These are phyloP conservation scores for Leptestheria dahalacensis DNA, from an alignment of 1,140 invertebrate species.

Conservation along the genomic window DNA sequence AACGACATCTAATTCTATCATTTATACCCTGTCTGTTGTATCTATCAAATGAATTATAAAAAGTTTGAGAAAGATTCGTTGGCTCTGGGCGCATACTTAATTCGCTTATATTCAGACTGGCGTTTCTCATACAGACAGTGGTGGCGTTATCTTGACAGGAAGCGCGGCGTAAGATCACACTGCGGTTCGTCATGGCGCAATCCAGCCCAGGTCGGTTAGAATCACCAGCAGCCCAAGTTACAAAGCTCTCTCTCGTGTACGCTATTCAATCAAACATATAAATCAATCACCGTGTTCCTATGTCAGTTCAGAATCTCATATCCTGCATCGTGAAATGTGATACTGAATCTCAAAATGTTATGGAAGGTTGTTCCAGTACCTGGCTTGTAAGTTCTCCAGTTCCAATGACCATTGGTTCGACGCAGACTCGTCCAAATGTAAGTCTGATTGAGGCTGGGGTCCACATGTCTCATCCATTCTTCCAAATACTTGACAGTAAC, in stretches of 20 bases:
- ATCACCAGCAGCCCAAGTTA: background rate
- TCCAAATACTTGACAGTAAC: background rate
- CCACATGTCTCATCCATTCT: background rate
- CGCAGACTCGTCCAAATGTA: background rate
- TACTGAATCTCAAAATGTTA: too few species aligned
- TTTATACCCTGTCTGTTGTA: too few species aligned
- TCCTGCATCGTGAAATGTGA: too few species aligned
- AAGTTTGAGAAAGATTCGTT: background rate
- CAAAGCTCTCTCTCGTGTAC: background rate
- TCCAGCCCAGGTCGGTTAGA: background rate
- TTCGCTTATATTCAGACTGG: background rate
- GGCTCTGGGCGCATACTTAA: too few species aligned
- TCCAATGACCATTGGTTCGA: background rate
- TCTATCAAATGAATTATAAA: background rate
- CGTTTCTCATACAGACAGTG: background rate
- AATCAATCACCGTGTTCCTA: background rate
- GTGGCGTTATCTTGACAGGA: background rate
- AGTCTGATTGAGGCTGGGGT: background rate
- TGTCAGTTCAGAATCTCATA: background rate
- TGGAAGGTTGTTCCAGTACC: background rate
- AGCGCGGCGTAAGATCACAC: background rate
- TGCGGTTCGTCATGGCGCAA: background rate
- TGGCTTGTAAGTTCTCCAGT: background rate
- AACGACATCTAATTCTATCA: too few species aligned
- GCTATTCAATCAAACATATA: too few species aligned